A percentile compares a stretch with the other conserved stretches of the same genome.
phyloP scores from a whole-genome alignment of 2,113 vertebrate genomes.

The Engraulis encrasicolus region DNA sequence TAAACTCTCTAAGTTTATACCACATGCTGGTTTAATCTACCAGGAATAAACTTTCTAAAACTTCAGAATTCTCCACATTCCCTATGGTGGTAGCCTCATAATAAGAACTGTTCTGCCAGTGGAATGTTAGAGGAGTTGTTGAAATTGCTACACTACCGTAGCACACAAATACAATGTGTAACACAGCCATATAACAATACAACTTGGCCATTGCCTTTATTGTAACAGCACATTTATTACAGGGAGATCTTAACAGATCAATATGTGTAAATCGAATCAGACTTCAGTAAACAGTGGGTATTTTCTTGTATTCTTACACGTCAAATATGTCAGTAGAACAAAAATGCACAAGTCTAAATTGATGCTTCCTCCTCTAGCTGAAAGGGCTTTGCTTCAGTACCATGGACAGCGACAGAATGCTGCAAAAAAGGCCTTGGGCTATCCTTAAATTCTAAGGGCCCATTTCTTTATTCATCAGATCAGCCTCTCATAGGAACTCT shows the following conservation, averaged over 20 bases:
- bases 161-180: too few relatives aligned
- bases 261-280: too few relatives aligned
- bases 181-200: too few relatives aligned
- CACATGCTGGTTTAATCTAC: not conserved
- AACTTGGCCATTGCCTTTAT: too few relatives aligned
- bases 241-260: too few relatives aligned
- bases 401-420: slow-evolving; percentile 20
- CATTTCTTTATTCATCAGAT: not conserved
- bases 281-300: not conserved
- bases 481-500: slow-evolving; percentile 11
- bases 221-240: too few relatives aligned
- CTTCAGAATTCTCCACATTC: too few relatives aligned
- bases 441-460: not conserved
- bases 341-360: slow-evolving; percentile 34
- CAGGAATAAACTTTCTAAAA: not conserved
- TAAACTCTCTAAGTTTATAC: not conserved
- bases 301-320: slow-evolving; percentile 27
- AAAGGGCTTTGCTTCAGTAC: slow-evolving; percentile 29
- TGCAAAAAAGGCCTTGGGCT: not conserved
- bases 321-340: slow-evolving; percentile 30
- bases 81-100: too few relatives aligned
- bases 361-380: not conserved
- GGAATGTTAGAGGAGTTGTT: too few relatives aligned
- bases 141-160: too few relatives aligned
- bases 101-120: not conserved